Evolutionary conservation across 1,140 invertebrate species (phyloP).

Genomic region (Catajapyx aquilonaris): DNA sequence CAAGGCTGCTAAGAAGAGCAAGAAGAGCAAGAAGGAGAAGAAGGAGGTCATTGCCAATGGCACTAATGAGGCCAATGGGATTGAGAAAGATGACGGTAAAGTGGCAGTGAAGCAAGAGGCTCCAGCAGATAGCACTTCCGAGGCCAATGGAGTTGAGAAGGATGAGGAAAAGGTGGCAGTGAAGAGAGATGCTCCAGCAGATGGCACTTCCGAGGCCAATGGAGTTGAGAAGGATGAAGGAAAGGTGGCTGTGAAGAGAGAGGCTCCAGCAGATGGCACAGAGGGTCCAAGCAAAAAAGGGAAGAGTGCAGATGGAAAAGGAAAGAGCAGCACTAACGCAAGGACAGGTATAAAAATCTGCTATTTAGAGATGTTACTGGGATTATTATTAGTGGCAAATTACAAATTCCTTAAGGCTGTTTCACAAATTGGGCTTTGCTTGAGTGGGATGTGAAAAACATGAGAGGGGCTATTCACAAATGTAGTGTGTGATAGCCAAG

Average conservation of each 20-base stretch:
- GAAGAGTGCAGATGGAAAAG: conserved; percentile 1
- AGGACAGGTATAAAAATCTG: too few relatives aligned
- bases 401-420: too few relatives aligned
- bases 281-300: background rate
- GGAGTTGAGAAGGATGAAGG: background rate
- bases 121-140: conserved; percentile 4
- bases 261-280: background rate
- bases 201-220: conserved; percentile 2
- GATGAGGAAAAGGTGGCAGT: too few relatives aligned
- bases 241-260: conserved; percentile 1
- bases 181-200: conserved; percentile 3
- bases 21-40: conserved; percentile 17
- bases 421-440: too few relatives aligned
- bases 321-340: background rate
- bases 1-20: conserved; percentile 47
- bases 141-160: conserved; percentile 10
- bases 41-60: conserved; percentile 6
- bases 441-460: too few relatives aligned
- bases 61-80: conserved; percentile 10
- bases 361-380: too few relatives aligned
- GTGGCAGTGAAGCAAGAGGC: too few relatives aligned
- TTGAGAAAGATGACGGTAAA: conserved; percentile 6
- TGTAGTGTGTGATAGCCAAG: too few relatives aligned
- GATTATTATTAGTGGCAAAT: too few relatives aligned
- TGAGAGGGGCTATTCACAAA: too few relatives aligned